Conservation (phyloP, 2,888 invertebrate species). For the Mystacides longicornis region DNA sequence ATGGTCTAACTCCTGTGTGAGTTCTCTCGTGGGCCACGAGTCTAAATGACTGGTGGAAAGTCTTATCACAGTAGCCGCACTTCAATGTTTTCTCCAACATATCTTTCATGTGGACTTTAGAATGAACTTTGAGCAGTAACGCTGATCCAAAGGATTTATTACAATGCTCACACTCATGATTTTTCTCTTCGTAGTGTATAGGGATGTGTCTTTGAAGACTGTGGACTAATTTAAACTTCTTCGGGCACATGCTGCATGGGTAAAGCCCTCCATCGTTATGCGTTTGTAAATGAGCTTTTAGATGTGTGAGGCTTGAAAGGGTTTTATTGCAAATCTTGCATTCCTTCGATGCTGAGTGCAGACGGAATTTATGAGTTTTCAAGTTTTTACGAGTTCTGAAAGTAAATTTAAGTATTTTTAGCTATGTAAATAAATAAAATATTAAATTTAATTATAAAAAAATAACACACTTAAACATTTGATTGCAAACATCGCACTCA, state of each 20-base stretch:
- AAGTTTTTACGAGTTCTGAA: conserved; percentile 29
- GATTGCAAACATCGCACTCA: conserved; percentile 40
- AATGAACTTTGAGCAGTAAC: conserved; percentile 38
- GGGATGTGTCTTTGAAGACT: conserved; percentile 43
- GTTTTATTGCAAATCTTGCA: conserved; percentile 32
- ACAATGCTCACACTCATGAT: conserved; percentile 37
- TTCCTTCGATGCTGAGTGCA: conserved; percentile 23
- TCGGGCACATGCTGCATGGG: conserved; percentile 40
- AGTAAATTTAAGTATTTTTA: conserved; percentile 3
- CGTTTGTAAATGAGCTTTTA: conserved; percentile 31
- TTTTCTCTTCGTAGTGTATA: conserved; percentile 44
- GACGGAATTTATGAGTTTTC: conserved; percentile 39
- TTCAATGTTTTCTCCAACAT: conserved; percentile 36
- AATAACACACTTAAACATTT: conserved; percentile 26
- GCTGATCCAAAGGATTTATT: conserved; percentile 42
- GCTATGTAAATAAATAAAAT: too few species aligned
- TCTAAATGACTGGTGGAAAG: conserved; percentile 34
- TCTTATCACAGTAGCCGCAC: conserved; percentile 43
- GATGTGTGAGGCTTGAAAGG: conserved; percentile 26
- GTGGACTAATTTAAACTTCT: conserved; percentile 41
- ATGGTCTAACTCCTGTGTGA: conserved; percentile 43
- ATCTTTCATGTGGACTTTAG: conserved; percentile 38
- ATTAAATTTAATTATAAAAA: neutral
- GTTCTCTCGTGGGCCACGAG: conserved; percentile 41
- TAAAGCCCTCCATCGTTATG: conserved; percentile 33